These are phyloP conservation scores for Caenorhabditis latens DNA, from an alignment of 1,140 invertebrate species.

Conservation along the genomic window DNA sequence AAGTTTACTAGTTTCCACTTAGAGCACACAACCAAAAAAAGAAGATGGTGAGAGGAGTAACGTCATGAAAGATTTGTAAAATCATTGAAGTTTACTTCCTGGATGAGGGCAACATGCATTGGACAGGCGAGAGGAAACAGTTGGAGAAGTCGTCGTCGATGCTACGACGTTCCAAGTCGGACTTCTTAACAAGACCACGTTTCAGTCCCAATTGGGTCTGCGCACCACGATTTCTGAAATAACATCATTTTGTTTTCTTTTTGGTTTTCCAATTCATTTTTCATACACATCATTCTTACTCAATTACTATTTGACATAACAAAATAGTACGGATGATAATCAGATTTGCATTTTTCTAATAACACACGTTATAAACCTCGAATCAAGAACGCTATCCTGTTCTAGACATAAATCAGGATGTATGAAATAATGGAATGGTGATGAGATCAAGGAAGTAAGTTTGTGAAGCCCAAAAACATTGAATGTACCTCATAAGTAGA, in stretches of 20 bases:
- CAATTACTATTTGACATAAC: too few species aligned
- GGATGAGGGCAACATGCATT: slow-evolving; percentile 56
- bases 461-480: not conserved
- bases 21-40: slow-evolving; percentile 31
- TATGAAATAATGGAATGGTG: slow-evolving; percentile 7
- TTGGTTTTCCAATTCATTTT: not conserved
- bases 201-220: slow-evolving; percentile 49
- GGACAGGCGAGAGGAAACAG: slow-evolving; percentile 61
- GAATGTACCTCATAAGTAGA: slow-evolving; percentile 58
- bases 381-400: not conserved
- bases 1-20: slow-evolving; percentile 45
- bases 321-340: not conserved
- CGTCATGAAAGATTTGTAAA: slow-evolving; percentile 19
- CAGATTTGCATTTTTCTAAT: not conserved
- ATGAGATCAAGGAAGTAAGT: slow-evolving; percentile 9
- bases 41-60: not conserved
- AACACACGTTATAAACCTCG: not conserved
- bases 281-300: not conserved
- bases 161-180: slow-evolving; percentile 53
- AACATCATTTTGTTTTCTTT: not conserved
- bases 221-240: slow-evolving; percentile 8
- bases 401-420: not conserved
- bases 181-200: slow-evolving; percentile 23
- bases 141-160: slow-evolving; percentile 61
- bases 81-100: slow-evolving; percentile 42